Conservation (phyloP, 2,113 vertebrate genomes). For the Myxocyprinus asiaticus region DNA sequence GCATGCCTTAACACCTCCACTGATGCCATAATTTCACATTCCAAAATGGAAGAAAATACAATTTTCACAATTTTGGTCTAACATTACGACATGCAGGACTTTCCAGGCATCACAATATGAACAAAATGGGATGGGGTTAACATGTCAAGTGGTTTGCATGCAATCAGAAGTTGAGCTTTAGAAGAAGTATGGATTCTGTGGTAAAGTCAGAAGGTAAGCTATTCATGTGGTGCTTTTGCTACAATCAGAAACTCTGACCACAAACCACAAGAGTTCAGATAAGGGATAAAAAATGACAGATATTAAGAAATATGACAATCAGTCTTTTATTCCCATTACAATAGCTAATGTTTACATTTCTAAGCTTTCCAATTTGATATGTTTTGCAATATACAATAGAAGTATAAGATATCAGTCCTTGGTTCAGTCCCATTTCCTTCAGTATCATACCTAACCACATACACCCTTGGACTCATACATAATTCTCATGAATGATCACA, state of each 20-base stretch:
- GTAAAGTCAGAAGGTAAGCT: background rate
- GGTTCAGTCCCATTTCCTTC: background rate
- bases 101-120: no score
- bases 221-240: background rate
- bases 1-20: background rate
- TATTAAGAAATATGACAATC: background rate
- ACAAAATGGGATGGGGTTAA: no score
- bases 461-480: background rate
- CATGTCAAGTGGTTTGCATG: no score
- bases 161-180: background rate
- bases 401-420: no score
- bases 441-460: conserved; percentile 21
- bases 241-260: background rate
- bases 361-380: background rate
- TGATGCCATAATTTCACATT: background rate
- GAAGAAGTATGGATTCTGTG: conserved; percentile 15
- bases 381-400: background rate
- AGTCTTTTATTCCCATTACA: no score
- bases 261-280: conserved; percentile 16
- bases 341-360: no score
- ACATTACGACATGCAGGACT: no score
- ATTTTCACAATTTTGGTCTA: background rate
- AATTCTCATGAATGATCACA: conserved; percentile 38
- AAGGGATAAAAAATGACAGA: background rate
- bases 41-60: background rate